Evolutionary conservation across 1,140 invertebrate species (phyloP).

Genomic region (Bombus cullumanus): DNA sequence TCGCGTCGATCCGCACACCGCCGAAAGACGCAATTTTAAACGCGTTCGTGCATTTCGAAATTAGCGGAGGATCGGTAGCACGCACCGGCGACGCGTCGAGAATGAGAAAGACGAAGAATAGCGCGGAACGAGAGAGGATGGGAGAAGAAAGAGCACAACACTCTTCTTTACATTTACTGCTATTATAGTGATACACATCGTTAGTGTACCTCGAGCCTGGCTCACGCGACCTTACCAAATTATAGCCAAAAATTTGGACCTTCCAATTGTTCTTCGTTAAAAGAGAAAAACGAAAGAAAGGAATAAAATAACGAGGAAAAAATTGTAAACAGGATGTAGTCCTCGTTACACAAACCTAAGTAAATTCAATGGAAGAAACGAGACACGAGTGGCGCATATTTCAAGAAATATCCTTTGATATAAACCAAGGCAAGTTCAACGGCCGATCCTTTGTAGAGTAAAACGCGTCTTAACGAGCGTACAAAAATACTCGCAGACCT

Average conservation of each 20-base stretch:
- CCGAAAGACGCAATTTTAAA: slow-evolving; percentile 46
- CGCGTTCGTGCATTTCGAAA: slow-evolving; percentile 38
- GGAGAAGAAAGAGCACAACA: neutral
- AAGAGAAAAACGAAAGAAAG: neutral
- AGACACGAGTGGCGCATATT: neutral
- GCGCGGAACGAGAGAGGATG: neutral
- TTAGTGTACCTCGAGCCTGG: slow-evolving; percentile 26
- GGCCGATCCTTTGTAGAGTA: neutral
- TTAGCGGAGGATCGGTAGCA: slow-evolving; percentile 31
- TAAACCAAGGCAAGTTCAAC: slow-evolving; percentile 8
- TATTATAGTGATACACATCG: slow-evolving; percentile 52
- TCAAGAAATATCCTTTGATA: neutral
- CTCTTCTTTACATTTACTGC: slow-evolving; percentile 34
- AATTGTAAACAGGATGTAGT: neutral
- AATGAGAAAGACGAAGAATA: too few species aligned
- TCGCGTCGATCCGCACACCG: neutral
- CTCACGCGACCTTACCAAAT: slow-evolving; percentile 62
- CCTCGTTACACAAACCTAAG: neutral
- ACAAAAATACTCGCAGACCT: neutral
- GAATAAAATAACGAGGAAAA: neutral
- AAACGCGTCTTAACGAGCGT: slow-evolving; percentile 11
- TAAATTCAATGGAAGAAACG: neutral
- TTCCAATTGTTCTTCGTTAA: neutral
- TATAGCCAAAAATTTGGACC: slow-evolving; percentile 40
- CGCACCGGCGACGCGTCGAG: neutral